phyloP scores from a whole-genome alignment of 2,113 vertebrate species.

The Dolichotis patagonum region DNA sequence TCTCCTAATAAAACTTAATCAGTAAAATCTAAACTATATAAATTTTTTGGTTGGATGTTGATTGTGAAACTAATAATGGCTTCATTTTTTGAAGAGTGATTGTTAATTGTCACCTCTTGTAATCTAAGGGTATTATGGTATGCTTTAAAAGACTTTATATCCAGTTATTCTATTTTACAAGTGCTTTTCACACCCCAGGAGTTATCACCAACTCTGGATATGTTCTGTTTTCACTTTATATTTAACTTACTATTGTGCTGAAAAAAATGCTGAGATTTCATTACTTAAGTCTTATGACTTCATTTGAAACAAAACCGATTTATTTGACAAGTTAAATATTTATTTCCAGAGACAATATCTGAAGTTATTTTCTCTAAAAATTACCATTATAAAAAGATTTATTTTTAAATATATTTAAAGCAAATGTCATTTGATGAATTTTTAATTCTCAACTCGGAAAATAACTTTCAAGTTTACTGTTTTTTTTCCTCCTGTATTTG shows the following conservation, averaged over 20 bases:
- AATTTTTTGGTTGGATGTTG: neutral
- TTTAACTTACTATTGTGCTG: conserved; percentile 52
- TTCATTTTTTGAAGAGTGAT: conserved; percentile 49
- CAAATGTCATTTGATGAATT: conserved; percentile 39
- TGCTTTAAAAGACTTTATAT: neutral
- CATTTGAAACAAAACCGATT: conserved; percentile 38
- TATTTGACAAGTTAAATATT: conserved; percentile 52
- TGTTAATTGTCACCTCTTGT: conserved; percentile 39
- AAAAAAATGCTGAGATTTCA: conserved; percentile 54
- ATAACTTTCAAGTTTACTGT: conserved; percentile 2
- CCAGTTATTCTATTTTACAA: conserved; percentile 39
- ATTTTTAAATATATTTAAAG: neutral
- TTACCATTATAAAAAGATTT: conserved; percentile 27
- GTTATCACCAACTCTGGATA: neutral
- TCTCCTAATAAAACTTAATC: conserved; percentile 33
- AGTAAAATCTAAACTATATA: neutral
- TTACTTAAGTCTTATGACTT: conserved; percentile 37
- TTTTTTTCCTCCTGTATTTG: conserved; percentile 43
- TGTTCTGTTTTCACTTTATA: conserved; percentile 40
- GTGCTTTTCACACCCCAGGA: neutral
- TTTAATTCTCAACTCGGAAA: conserved; percentile 42
- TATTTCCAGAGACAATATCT: conserved; percentile 2
- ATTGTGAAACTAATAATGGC: conserved; percentile 14
- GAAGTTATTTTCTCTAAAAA: conserved; percentile 53
- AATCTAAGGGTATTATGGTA: conserved; percentile 29